Base-by-base conservation (phyloP, 2,888 invertebrate species). In the Eucera pruinosa region DNA sequence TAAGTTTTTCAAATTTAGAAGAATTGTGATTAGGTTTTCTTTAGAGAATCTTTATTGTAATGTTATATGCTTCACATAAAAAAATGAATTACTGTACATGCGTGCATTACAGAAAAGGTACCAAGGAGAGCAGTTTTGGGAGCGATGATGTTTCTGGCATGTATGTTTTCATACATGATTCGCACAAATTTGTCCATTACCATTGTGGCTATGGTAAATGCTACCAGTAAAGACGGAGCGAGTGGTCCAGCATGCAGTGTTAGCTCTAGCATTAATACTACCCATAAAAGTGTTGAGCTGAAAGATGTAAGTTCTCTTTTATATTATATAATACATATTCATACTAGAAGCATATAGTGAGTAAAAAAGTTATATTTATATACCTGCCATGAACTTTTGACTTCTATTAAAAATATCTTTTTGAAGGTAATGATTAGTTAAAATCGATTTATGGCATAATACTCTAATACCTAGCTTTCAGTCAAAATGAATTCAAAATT, bases 151-250 rank as follows among this genome's bases (percentile, higher is more conserved):
- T 96, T 96, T 89, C 94, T 96, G 72, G 95, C 96, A 77, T 96
- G 96, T 85, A 95, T 96, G 93, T 94, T 96, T 83, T 94, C 95
- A 5, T 97, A 96, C 91, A 96, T 96, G 94, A 93, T 96, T 84
- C 94, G 96, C 67, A 96, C 96, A 0, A 96, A 97, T 92, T 94
- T 97, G 90, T 96, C 96, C 18, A 95, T 97, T 52, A 88, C 84
- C 13, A 91, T 92, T 60, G 91, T 91, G 15, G 91, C 92, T 4
- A 92, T 92, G 92, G 90, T 90, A 20, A 86, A 84, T 13, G 43
- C 77, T 4, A 82, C 85, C 1, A 80, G 80, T 0, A 87, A 87
- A 78, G 57, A 18, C 18, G 76, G 77, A 27, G 18, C 27, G 6
- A 41, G 9, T 15, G 85, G 74, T 48, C 72, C 85, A 48, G 69